phyloP scores from a whole-genome alignment of 2,797 vertebrate species.

The Sternarchorhynchus goeldii region DNA sequence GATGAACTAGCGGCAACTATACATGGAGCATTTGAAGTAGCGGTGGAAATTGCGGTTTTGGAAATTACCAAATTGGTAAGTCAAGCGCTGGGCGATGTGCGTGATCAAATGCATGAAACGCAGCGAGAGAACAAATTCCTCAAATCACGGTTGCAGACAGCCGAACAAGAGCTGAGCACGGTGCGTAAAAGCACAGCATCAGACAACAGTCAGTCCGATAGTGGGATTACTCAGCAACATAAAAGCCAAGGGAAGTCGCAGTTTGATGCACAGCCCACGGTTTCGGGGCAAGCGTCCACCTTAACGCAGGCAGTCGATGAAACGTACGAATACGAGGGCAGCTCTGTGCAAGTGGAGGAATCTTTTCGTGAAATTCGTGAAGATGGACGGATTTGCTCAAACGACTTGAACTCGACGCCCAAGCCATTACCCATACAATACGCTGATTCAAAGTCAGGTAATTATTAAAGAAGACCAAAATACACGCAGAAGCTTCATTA shows the following conservation, averaged over 20 bases:
- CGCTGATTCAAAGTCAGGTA: slow-evolving; percentile 26
- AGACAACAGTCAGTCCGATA: neutral
- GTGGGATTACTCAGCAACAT: neutral
- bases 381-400: slow-evolving; percentile 53
- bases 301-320: slow-evolving; percentile 15
- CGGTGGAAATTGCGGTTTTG: slow-evolving; percentile 70
- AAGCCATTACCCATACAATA: neutral
- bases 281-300: no score
- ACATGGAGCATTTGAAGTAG: slow-evolving; percentile 72
- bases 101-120: slow-evolving; percentile 64
- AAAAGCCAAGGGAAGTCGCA: slow-evolving; percentile 17
- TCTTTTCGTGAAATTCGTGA: slow-evolving; percentile 59
- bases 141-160: slow-evolving; percentile 61
- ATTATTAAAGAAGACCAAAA: neutral
- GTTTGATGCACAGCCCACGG: neutral
- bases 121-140: slow-evolving; percentile 69
- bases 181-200: slow-evolving; percentile 5
- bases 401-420: slow-evolving; percentile 24
- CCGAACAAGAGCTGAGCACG: slow-evolving; percentile 59
- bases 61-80: slow-evolving; percentile 68
- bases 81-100: slow-evolving; percentile 59
- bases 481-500: neutral
- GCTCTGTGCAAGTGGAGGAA: slow-evolving; percentile 32
- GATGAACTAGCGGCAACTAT: slow-evolving; percentile 70
- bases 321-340: slow-evolving; percentile 4